Evolutionary conservation across 2,888 invertebrate species (phyloP), one percentile per base, ranked within the genome.

Genomic region (Gnatocerus cornutus): DNA sequence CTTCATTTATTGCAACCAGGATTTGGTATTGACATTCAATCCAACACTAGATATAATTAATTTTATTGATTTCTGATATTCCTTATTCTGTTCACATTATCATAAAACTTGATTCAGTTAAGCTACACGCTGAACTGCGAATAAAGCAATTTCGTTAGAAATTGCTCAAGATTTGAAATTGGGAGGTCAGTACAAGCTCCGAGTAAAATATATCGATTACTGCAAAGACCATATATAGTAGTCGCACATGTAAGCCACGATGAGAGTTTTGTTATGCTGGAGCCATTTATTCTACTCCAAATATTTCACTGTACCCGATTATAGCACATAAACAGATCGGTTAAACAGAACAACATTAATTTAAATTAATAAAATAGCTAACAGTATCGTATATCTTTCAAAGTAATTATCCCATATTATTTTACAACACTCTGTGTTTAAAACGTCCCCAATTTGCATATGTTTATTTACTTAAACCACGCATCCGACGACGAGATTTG

Each of bases 181-280:
- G 64, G 62, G 46, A 62, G 62, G 63, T 68, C 62, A 68, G 48
- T 68, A 41, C 55, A 48, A 45, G 61, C 43, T 63, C 10, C 13
- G 46, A 48, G 55, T 56, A 30, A 63, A 56, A 55, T 62, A 55
- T 62, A 68, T 68, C 62, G 62, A 62, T 68, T 63, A 41, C 50
- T 10, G 45, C 56, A 68, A 62, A 55, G 45, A 43, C 61, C 61
- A 55, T 55, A 68, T 61, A 59, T 43, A 67, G 61, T 21, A 58
- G 59, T 46, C 53, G 61, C 33, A 62, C 29, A 61, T 46, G 29
- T 53, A 62, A 62, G 16, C 39, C 41, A 55, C 41, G 55, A 55
- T 33, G 55, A 46, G 16, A 55, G 39, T 62, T 68, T 52, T 61
- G 68, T 68, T 68, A 53, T 33, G n/a, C 33, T 33, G 33, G n/a